Base-by-base conservation (phyloP, 1,140 invertebrate genomes). In the Leucophenga varia region DNA sequence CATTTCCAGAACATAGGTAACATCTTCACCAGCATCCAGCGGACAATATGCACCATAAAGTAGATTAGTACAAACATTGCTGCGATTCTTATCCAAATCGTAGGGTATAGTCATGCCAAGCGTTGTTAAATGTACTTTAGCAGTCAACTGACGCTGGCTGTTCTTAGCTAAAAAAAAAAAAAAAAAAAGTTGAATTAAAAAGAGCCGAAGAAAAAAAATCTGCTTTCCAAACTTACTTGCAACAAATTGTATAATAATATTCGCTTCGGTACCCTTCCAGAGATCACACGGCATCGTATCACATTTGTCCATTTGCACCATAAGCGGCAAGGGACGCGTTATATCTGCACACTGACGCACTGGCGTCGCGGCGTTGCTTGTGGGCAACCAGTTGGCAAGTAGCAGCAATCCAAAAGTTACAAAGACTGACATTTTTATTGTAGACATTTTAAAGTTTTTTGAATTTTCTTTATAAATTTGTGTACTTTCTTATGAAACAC, bases 191-290 rank as follows among this genome's bases (percentile, higher is more conserved):
- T 21, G 8, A 14, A 37, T 17, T 2, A 32, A 5, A 19, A 14
- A 9, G 4, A 30, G 40, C 8, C n/a, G 18, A 45, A 18, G 18
- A 0, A 35, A 5, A 13, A 12, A 16, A 12, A 34, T 13, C 1
- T 17, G 12, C n/a, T 5, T 1, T n/a, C 14, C 18, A 20, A n/a
- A 65, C 65, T 63, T 31, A 70, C 65, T 65, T 21, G 61, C 61
- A n/a, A 72, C 61, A 50, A 73, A 73, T 22, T 73, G 65, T 6
- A 71, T 57, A 13, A 52, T 49, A 10, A 73, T 70, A 13, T 49
- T 61, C 18, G 55, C 43, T 8, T 57, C 49, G 2, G 21, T 25
- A 8, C 59, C 64, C 44, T 60, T 65, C 49, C 45, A 53, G 8
- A 73, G 13, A 19, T 61, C 57, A 19, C 70, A 73, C 8, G 70